Conservation (phyloP, 2,888 invertebrate species). For the Tanaodytes sp. region DNA sequence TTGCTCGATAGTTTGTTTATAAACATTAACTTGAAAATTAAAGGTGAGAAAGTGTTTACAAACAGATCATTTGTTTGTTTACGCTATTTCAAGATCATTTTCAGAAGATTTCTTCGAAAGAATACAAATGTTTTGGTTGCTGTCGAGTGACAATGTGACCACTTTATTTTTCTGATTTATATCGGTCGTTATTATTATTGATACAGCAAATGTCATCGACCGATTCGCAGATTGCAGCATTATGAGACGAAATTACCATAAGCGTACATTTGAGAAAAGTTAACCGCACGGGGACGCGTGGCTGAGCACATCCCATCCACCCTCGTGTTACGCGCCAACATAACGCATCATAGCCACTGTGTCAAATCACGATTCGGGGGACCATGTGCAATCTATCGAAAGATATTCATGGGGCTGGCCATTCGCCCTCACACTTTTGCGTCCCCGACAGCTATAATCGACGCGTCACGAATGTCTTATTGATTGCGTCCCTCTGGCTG, state of each 20-base stretch:
- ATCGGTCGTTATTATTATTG: constrained; percentile 13
- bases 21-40: too few species aligned
- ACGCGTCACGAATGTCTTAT: constrained; percentile 73
- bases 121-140: too few species aligned
- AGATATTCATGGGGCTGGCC: constrained; percentile 73
- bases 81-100: too few species aligned
- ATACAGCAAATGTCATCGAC: constrained; percentile 11
- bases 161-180: too few species aligned
- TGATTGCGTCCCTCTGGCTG: constrained; percentile 66
- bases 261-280: constrained; percentile 58
- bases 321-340: constrained; percentile 55
- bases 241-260: constrained; percentile 45
- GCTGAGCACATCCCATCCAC: constrained; percentile 62
- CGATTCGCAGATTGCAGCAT: constrained; percentile 33
- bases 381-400: constrained; percentile 73
- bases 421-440: constrained; percentile 63
- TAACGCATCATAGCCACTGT: constrained; percentile 60
- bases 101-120: too few species aligned
- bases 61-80: too few species aligned
- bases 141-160: too few species aligned
- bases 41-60: too few species aligned
- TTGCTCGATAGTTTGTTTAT: too few species aligned
- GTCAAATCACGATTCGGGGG: constrained; percentile 59
- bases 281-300: constrained; percentile 70
- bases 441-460: constrained; percentile 69